Conservation (phyloP, 2,888 invertebrate genomes). For the Zygogramma bicolorata region DNA sequence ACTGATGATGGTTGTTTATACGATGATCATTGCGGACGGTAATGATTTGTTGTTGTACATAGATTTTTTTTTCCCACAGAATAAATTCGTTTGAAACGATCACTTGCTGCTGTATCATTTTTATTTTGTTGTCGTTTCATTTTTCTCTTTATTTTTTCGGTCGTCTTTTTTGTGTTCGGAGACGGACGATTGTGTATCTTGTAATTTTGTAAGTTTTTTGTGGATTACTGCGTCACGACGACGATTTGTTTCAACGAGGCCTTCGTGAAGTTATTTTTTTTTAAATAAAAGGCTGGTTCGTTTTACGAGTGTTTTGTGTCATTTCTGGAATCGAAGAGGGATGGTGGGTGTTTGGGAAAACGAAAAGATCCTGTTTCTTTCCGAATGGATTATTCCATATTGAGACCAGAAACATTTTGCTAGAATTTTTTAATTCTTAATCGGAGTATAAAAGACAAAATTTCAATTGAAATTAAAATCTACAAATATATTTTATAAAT, state of each 20-base stretch:
- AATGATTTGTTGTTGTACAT: no score
- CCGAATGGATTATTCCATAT: no score
- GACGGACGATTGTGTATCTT: constrained; percentile 3
- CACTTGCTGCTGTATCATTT: constrained; percentile 16
- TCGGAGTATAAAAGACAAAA: no score
- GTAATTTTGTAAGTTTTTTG: neutral
- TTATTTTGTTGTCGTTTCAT: neutral
- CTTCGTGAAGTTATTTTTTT: neutral
- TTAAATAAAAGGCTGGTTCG: neutral
- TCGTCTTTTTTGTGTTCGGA: no score
- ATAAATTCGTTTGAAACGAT: constrained; percentile 43
- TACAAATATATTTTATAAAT: no score
- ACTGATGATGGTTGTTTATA: constrained; percentile 50
- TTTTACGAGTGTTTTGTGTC: neutral
- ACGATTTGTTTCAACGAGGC: neutral
- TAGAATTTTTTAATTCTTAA: no score
- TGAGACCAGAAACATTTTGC: neutral
- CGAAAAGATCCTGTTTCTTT: no score
- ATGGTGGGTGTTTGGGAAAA: neutral
- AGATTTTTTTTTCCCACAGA: constrained; percentile 40
- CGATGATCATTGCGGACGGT: no score
- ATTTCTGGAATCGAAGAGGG: neutral
- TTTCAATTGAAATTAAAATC: no score
- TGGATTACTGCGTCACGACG: neutral
- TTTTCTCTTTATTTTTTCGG: no score